Evolutionary conservation across 1,140 invertebrate genomes (phyloP).

Genomic region (Drosophila rhopaloa): DNA sequence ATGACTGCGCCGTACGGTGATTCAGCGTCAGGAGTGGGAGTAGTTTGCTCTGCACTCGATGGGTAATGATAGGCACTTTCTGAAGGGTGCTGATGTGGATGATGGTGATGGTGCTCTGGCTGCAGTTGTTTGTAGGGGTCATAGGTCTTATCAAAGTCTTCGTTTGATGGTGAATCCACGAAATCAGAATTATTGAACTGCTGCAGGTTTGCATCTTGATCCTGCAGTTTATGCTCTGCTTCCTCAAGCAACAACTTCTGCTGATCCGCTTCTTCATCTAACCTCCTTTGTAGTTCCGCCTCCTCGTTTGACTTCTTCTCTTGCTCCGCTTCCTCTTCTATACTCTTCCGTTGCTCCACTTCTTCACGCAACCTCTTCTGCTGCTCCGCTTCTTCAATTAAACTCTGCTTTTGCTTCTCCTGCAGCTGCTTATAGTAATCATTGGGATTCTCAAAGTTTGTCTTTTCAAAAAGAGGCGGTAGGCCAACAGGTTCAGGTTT

Average conservation of each 20-base stretch:
- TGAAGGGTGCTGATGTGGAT: constrained; percentile 3
- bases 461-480: constrained; percentile 56
- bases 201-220: constrained; percentile 1
- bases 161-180: neutral
- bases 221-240: neutral
- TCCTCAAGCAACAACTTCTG: neutral
- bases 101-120: neutral
- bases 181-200: constrained; percentile 1
- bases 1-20: constrained; percentile 43
- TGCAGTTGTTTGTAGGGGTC: constrained; percentile 12
- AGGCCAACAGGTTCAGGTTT: constrained; percentile 19
- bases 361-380: neutral
- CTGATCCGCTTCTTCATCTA: neutral
- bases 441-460: constrained; percentile 56
- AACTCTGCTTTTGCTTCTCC: constrained; percentile 10
- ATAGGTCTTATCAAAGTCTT: neutral
- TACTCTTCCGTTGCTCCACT: neutral
- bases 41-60: constrained; percentile 35
- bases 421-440: constrained; percentile 60
- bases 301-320: neutral
- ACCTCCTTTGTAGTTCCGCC: neutral
- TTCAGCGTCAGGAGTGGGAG: constrained; percentile 32
- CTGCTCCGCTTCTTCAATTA: neutral
- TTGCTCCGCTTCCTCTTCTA: neutral
- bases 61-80: neutral